A percentile compares a stretch with the other conserved stretches of the same genome.
phyloP scores from a whole-genome alignment of 2,797 vertebrate genomes.

The Echiichthys vipera region DNA sequence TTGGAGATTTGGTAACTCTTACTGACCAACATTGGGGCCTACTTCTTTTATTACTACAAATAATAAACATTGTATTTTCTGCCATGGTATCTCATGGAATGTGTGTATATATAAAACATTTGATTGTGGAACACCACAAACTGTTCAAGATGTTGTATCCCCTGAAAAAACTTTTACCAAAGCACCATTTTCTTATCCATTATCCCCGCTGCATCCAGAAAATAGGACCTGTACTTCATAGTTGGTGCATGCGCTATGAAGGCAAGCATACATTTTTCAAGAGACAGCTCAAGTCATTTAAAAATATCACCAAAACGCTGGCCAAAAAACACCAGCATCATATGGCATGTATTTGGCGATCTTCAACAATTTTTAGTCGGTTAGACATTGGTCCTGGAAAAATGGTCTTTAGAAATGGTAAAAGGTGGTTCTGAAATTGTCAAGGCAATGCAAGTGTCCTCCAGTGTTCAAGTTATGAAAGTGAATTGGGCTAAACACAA shows the following conservation, averaged over 20 bases:
- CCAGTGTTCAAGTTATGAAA: constrained; percentile 25
- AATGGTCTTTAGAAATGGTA: constrained; percentile 42
- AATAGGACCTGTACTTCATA: constrained; percentile 44
- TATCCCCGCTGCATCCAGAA: constrained; percentile 43
- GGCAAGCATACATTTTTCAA: constrained; percentile 51
- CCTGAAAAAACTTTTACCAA: constrained; percentile 23
- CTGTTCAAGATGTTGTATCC: constrained; percentile 24
- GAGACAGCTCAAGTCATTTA: constrained; percentile 36
- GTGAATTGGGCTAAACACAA: constrained; percentile 28
- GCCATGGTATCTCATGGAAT: constrained; percentile 3
- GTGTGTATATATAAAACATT: constrained; percentile 7
- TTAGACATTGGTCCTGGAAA: constrained; percentile 46
- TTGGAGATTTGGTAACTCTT: too few species aligned
- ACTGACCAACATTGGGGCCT: too few species aligned
- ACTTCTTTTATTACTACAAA: too few species aligned
- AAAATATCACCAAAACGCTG: constrained; percentile 54
- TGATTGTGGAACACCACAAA: constrained; percentile 11
- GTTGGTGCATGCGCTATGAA: constrained; percentile 51
- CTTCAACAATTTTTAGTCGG: constrained; percentile 25
- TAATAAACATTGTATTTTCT: constrained; percentile 8
- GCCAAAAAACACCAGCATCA: constrained; percentile 45
- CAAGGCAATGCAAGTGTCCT: constrained; percentile 15
- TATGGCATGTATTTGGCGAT: constrained; percentile 26
- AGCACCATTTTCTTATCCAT: constrained; percentile 46
- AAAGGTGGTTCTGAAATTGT: constrained; percentile 31